Percentiles rank a stretch among this genome's conserved stretches.
Conservation (phyloP, 2,113 vertebrate species). For the Heloderma charlesbogerti region DNA sequence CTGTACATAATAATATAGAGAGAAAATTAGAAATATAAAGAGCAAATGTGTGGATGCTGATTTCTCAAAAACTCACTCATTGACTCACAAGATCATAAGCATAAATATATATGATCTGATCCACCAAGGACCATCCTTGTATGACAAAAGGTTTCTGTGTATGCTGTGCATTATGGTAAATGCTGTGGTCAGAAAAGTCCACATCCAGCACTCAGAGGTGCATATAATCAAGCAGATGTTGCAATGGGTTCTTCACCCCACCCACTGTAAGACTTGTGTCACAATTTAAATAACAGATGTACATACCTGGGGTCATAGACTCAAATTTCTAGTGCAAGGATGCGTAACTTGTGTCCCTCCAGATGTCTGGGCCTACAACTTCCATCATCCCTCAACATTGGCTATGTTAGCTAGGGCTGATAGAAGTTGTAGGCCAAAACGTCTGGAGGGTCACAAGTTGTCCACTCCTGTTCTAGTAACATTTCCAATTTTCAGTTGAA, state of each 20-base stretch:
- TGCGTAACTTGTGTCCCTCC: too few species aligned
- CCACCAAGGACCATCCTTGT: background rate
- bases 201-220: background rate
- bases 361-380: too few species aligned
- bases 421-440: too few species aligned
- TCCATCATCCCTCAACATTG: too few species aligned
- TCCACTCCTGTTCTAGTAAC: background rate
- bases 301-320: too few species aligned
- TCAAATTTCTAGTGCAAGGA: too few species aligned
- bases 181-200: background rate
- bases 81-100: background rate
- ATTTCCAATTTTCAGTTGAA: background rate
- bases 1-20: conserved; percentile 58
- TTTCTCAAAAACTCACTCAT: background rate
- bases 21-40: conserved; percentile 67
- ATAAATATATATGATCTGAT: conserved; percentile 6
- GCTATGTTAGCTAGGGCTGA: too few species aligned
- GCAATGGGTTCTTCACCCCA: background rate
- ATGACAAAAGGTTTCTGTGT: background rate
- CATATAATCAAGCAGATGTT: background rate
- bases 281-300: background rate
- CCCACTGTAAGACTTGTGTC: background rate
- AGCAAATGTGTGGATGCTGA: conserved; percentile 68
- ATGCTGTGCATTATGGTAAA: background rate
- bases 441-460: too few species aligned